phyloP scores from a whole-genome alignment of 1,140 invertebrate species.

The Wasmannia auropunctata region DNA sequence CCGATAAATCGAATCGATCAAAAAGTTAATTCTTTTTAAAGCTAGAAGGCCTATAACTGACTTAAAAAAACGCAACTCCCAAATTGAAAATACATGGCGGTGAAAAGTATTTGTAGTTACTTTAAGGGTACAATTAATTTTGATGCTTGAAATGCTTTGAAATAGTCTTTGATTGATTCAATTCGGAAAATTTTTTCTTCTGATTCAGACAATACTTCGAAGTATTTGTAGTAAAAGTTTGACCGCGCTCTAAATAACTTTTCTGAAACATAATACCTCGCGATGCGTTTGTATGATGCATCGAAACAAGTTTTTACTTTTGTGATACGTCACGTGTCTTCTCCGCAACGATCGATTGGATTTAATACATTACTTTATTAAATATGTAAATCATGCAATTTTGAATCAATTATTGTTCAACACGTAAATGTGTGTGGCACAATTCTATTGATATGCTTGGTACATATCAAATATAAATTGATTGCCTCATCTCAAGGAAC shows the following conservation, averaged over 20 bases:
- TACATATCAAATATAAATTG: conserved; percentile 38
- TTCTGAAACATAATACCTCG: background rate
- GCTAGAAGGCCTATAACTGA: background rate
- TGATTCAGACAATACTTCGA: background rate
- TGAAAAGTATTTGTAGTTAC: conserved; percentile 10
- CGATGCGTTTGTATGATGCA: background rate
- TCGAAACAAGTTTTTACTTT: background rate
- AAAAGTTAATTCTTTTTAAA: background rate
- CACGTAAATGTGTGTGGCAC: background rate
- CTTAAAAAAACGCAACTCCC: background rate
- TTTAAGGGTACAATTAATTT: no score
- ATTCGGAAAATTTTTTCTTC: no score
- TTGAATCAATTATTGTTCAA: background rate
- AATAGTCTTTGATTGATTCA: no score
- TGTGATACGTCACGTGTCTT: background rate
- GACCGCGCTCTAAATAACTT: background rate
- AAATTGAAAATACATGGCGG: background rate
- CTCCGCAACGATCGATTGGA: background rate
- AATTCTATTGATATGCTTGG: conserved; percentile 4
- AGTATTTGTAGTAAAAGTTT: no score
- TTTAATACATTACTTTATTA: background rate
- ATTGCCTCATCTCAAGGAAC: conserved; percentile 41
- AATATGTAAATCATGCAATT: background rate
- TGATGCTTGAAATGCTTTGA: no score
- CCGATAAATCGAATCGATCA: background rate